Evolutionary conservation across 1,140 invertebrate genomes (phyloP).

Genomic region (Aphelenchoides avenae): DNA sequence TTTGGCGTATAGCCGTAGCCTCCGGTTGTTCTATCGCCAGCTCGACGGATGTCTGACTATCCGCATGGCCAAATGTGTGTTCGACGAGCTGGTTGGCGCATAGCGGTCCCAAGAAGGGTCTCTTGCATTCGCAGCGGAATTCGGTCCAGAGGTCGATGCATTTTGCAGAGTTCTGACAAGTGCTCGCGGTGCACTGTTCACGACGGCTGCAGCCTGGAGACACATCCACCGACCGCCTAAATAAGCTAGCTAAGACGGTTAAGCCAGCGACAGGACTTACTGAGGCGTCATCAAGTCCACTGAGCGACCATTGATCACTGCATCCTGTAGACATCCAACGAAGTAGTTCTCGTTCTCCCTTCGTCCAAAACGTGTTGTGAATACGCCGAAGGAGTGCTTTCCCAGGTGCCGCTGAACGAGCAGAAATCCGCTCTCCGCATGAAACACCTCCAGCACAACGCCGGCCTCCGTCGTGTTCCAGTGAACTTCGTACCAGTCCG

Average conservation of each 20-base stretch:
- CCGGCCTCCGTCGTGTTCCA: constrained; percentile 39
- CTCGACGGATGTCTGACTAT: too few relatives aligned
- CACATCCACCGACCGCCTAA: constrained; percentile 15
- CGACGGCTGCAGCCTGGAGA: constrained; percentile 16
- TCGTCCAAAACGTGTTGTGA: constrained; percentile 19
- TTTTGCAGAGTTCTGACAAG: constrained; percentile 74
- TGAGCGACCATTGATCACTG: constrained; percentile 11
- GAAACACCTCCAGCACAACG: constrained; percentile 68
- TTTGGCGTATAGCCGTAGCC: too few relatives aligned
- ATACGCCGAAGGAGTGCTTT: neutral
- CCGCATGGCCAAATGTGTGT: constrained; percentile 83
- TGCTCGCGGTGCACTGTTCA: constrained; percentile 11
- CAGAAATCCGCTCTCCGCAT: constrained; percentile 6
- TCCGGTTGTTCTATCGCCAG: too few relatives aligned
- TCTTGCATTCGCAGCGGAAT: constrained; percentile 77
- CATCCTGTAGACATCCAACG: constrained; percentile 22
- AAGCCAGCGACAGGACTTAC: neutral
- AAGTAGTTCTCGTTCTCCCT: constrained; percentile 4
- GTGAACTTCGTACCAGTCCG: constrained; percentile 35
- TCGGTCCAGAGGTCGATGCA: constrained; percentile 82
- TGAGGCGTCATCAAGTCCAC: constrained; percentile 11
- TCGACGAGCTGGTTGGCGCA: constrained; percentile 84
- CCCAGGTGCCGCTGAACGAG: constrained; percentile 1
- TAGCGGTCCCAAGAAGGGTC: constrained; percentile 77
- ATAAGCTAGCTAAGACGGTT: constrained; percentile 2